Evolutionary conservation across 2,888 invertebrate species (phyloP).

Genomic region (Drosophila incognita): DNA sequence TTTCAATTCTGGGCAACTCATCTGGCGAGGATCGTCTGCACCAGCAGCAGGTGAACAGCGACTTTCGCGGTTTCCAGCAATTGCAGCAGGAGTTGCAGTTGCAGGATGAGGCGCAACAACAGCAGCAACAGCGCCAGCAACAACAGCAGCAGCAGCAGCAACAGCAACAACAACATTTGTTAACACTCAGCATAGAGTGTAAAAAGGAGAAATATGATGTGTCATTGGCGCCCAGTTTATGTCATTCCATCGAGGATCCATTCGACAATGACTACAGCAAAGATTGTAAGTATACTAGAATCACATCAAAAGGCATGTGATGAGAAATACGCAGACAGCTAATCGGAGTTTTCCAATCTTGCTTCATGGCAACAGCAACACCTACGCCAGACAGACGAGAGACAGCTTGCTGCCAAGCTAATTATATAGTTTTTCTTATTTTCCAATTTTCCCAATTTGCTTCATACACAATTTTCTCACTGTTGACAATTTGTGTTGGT

Average conservation of each 20-base stretch:
- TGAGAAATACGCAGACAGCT: conserved; percentile 26
- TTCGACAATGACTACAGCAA: conserved; percentile 84
- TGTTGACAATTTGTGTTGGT: conserved; percentile 34
- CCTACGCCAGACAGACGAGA: conserved; percentile 27
- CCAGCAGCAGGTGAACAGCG: conserved; percentile 50
- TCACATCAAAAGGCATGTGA: conserved; percentile 6
- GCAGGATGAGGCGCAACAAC: conserved; percentile 68
- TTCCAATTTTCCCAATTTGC: not conserved
- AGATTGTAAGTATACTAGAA: conserved; percentile 83
- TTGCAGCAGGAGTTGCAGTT: conserved; percentile 69
- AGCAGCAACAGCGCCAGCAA: conserved; percentile 56
- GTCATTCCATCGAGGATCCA: conserved; percentile 84
- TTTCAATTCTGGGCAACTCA: conserved; percentile 69
- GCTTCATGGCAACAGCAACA: conserved; percentile 14
- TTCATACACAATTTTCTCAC: conserved; percentile 7
- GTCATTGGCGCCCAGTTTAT: conserved; percentile 73
- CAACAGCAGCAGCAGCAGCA: conserved; percentile 62
- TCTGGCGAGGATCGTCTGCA: conserved; percentile 52
- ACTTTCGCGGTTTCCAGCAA: conserved; percentile 59
- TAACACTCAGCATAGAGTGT: conserved; percentile 81
- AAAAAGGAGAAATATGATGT: conserved; percentile 82
- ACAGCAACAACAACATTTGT: conserved; percentile 71
- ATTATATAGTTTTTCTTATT: conserved; percentile 43
- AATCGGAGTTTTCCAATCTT: conserved; percentile 2
- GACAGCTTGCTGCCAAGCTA: conserved; percentile 39